Evolutionary conservation across 2,113 vertebrate species (phyloP).

Genomic region (Aphyosemion australe): DNA sequence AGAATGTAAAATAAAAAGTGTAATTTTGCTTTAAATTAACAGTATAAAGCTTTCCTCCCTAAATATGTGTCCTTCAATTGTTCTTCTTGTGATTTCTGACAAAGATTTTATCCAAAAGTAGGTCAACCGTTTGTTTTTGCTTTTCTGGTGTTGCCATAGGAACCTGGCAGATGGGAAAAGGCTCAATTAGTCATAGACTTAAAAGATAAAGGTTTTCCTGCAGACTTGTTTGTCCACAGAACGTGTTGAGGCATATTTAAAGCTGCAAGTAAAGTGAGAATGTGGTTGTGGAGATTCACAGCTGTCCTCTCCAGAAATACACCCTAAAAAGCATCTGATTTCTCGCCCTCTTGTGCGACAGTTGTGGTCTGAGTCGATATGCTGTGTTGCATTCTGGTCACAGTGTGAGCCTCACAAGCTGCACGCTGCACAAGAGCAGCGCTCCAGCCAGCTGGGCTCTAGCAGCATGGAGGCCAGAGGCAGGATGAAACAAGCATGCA

Average conservation of each 20-base stretch:
- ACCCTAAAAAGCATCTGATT: conserved; percentile 36
- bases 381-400: conserved; percentile 63
- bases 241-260: conserved; percentile 13
- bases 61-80: conserved; percentile 43
- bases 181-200: conserved; percentile 44
- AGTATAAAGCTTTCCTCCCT: conserved; percentile 30
- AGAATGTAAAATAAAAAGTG: conserved; percentile 58
- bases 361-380: conserved; percentile 23
- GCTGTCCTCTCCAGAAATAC: conserved; percentile 49
- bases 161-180: conserved; percentile 56
- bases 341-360: conserved; percentile 27
- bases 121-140: conserved; percentile 55
- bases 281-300: conserved; percentile 34
- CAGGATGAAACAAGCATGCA: conserved; percentile 34
- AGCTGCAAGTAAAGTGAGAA: conserved; percentile 11
- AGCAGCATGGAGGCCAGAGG: conserved; percentile 31
- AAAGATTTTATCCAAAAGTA: conserved; percentile 30
- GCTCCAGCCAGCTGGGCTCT: conserved; percentile 45
- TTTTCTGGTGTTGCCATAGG: conserved; percentile 60
- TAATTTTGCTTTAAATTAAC: conserved; percentile 16
- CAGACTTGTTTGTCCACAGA: conserved; percentile 12
- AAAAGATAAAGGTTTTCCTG: conserved; percentile 19
- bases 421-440: conserved; percentile 39
- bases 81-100: conserved; percentile 32
- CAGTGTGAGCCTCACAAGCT: conserved; percentile 56